phyloP scores from a whole-genome alignment of 2,888 invertebrate species.

The Lasioglossum leucozonium region DNA sequence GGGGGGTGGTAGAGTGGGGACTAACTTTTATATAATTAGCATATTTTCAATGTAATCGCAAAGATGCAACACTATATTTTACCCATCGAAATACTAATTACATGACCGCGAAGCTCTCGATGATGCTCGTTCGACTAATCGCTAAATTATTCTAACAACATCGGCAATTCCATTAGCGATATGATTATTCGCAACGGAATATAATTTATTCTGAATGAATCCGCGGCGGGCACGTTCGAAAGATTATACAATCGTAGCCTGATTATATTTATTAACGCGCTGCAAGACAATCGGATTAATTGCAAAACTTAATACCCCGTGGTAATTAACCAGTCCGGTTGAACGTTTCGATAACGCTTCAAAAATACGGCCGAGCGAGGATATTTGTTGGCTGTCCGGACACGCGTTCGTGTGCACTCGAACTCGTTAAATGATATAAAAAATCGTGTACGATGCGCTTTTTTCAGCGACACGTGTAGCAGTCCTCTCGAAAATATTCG shows the following conservation, averaged over 20 bases:
- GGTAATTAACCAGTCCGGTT: constrained; percentile 20
- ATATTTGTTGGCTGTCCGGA: constrained; percentile 16
- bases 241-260: constrained; percentile 28
- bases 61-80: neutral
- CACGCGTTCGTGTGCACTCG: neutral
- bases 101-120: neutral
- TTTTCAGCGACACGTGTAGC: neutral
- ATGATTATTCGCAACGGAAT: constrained; percentile 12
- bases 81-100: neutral
- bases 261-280: constrained; percentile 22
- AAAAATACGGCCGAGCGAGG: constrained; percentile 5
- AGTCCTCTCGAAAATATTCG: neutral
- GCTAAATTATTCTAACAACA: constrained; percentile 7
- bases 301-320: neutral
- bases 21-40: neutral
- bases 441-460: constrained; percentile 15
- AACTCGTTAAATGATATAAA: constrained; percentile 17
- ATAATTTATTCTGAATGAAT: constrained; percentile 12
- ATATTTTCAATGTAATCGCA: neutral
- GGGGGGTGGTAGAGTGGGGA: no score
- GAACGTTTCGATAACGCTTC: constrained; percentile 1
- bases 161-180: constrained; percentile 35
- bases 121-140: neutral
- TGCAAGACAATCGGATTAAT: constrained; percentile 5
- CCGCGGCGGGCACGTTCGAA: neutral